Evolutionary conservation across 2,797 vertebrate genomes (phyloP).

Genomic region (Pristis pectinata): DNA sequence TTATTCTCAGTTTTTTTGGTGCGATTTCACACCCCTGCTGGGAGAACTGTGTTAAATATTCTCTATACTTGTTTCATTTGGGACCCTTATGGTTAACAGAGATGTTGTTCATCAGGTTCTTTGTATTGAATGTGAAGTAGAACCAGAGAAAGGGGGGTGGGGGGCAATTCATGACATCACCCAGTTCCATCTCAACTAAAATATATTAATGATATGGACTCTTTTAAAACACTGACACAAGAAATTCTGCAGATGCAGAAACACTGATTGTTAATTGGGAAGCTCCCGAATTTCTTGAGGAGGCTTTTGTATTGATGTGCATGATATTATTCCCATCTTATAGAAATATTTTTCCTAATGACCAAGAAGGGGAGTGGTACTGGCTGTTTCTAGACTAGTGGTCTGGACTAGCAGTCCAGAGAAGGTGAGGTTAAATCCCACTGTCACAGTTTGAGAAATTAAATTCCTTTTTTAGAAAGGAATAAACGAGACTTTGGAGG

Average conservation of each 20-base stretch:
- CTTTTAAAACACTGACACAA: background rate
- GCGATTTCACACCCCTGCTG: background rate
- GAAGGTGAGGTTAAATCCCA: background rate
- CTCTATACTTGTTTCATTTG: background rate
- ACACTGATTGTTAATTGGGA: background rate
- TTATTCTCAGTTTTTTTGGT: slow-evolving; percentile 12
- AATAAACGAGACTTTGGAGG: background rate
- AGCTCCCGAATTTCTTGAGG: background rate
- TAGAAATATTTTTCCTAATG: background rate
- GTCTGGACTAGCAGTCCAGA: background rate
- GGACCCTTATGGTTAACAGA: background rate
- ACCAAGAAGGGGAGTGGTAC: background rate
- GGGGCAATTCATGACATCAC: background rate
- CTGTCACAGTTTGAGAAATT: background rate
- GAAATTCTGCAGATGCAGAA: too few species aligned
- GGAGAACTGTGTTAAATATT: background rate
- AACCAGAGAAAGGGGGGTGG: background rate
- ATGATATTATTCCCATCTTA: background rate
- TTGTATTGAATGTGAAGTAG: background rate
- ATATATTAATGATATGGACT: background rate
- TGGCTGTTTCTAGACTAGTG: background rate
- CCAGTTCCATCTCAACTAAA: background rate
- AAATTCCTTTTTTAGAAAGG: background rate
- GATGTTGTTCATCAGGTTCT: background rate
- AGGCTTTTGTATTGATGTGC: background rate